These are phyloP conservation scores for Sebastes fasciatus DNA, from an alignment of 2,113 vertebrate genomes.

Conservation along the genomic window DNA sequence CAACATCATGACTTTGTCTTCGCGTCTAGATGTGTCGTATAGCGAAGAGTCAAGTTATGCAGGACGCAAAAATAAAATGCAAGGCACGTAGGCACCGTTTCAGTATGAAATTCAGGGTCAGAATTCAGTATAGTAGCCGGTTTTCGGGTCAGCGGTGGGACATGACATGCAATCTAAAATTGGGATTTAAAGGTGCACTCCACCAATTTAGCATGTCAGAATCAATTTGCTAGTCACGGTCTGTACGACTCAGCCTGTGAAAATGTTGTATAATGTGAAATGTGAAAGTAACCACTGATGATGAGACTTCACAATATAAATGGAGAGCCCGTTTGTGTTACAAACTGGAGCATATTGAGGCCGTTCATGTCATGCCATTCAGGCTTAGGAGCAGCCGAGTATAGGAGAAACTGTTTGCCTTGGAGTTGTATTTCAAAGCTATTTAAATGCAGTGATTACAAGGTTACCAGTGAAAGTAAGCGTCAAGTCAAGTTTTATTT, in stretches of 20 bases:
- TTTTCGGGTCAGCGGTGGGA: conserved; percentile 5
- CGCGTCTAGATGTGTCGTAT: not conserved
- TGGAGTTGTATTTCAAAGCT: not conserved
- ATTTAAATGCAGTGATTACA: not conserved
- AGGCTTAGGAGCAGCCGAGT: not conserved
- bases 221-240: not conserved
- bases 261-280: conserved; percentile 4
- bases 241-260: not conserved
- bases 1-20: not conserved
- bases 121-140: not conserved
- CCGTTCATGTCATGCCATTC: too few species aligned
- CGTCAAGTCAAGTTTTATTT: too few species aligned
- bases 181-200: not conserved
- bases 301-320: not conserved
- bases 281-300: not conserved
- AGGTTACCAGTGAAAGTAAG: not conserved
- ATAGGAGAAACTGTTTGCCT: not conserved
- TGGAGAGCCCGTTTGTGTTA: not conserved
- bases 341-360: not conserved
- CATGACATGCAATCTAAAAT: not conserved
- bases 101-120: conserved; percentile 4
- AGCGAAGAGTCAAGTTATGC: not conserved
- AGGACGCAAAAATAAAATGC: not conserved
- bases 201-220: conserved; percentile 10
- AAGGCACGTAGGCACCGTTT: not conserved